These are phyloP conservation scores for Caenorhabditis tropicalis DNA, from an alignment of 1,140 invertebrate genomes.

Conservation along the genomic window DNA sequence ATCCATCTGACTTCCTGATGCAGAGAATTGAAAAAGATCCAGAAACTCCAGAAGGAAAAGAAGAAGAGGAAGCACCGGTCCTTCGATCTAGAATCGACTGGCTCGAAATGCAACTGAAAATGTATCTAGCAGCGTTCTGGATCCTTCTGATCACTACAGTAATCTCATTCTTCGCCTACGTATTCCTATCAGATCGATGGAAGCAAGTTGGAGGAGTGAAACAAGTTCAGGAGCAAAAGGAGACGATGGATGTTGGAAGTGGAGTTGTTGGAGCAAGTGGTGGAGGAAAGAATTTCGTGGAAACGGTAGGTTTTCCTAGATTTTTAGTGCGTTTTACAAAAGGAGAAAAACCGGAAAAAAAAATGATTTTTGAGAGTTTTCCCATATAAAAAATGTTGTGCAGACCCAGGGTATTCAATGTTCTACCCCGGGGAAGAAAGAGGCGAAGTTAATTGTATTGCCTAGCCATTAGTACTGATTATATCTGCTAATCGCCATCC, in stretches of 20 bases:
- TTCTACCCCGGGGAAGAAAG: too few species aligned
- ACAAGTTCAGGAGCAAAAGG: conserved; percentile 42
- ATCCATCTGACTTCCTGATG: not conserved
- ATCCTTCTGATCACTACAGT: conserved; percentile 62
- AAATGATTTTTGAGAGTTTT: too few species aligned
- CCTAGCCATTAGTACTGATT: too few species aligned
- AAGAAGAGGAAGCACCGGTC: conserved; percentile 40
- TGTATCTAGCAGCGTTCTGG: conserved; percentile 60
- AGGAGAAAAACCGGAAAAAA: too few species aligned
- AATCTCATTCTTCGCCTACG: conserved; percentile 63
- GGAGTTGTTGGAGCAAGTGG: not conserved
- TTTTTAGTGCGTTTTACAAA: not conserved
- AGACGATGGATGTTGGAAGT: not conserved
- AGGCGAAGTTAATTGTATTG: too few species aligned
- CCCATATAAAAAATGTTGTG: too few species aligned
- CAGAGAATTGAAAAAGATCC: not conserved
- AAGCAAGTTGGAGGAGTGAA: conserved; percentile 26
- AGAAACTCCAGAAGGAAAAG: not conserved
- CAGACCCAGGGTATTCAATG: too few species aligned
- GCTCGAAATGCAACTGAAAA: conserved; percentile 62
- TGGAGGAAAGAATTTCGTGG: conserved; percentile 46
- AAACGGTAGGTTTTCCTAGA: conserved; percentile 29
- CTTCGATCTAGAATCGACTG: conserved; percentile 62
- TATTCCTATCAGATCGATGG: conserved; percentile 65
- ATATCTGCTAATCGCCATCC: too few species aligned